phyloP scores from a whole-genome alignment of 2,113 vertebrate species.

The Epinephelus cyanopodus region DNA sequence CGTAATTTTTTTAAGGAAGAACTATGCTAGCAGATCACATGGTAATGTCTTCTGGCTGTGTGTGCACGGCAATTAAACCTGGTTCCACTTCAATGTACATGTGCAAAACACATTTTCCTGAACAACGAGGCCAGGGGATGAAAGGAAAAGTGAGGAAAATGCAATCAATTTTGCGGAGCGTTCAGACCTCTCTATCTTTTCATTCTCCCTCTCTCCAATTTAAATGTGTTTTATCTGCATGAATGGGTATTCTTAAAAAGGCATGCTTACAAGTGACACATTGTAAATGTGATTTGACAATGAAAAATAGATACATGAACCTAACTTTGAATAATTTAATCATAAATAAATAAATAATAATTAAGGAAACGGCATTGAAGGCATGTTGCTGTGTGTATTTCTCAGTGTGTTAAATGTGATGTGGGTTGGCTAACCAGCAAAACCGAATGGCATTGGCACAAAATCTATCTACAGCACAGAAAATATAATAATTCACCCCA shows the following conservation, averaged over 20 bases:
- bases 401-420: neutral
- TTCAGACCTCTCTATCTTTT: constrained; percentile 21
- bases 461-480: neutral
- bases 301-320: neutral
- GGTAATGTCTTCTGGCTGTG: constrained; percentile 71
- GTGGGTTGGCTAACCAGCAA: neutral
- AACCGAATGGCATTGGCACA: neutral
- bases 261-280: neutral
- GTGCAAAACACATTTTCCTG: constrained; percentile 80
- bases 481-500: neutral
- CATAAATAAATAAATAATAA: neutral
- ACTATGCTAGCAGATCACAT: constrained; percentile 57
- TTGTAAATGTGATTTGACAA: neutral
- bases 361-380: neutral
- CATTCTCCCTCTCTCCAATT: neutral
- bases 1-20: constrained; percentile 56
- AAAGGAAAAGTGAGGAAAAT: constrained; percentile 60
- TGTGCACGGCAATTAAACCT: constrained; percentile 76
- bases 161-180: constrained; percentile 51
- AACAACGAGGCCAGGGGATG: constrained; percentile 62
- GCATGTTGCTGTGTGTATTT: neutral
- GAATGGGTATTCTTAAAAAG: neutral
- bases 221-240: neutral
- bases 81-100: constrained; percentile 79
- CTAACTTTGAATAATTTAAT: neutral